Evolutionary conservation across 2,888 invertebrate species (phyloP), one percentile per base, ranked within the genome.

Genomic region (Auanema sp.): DNA sequence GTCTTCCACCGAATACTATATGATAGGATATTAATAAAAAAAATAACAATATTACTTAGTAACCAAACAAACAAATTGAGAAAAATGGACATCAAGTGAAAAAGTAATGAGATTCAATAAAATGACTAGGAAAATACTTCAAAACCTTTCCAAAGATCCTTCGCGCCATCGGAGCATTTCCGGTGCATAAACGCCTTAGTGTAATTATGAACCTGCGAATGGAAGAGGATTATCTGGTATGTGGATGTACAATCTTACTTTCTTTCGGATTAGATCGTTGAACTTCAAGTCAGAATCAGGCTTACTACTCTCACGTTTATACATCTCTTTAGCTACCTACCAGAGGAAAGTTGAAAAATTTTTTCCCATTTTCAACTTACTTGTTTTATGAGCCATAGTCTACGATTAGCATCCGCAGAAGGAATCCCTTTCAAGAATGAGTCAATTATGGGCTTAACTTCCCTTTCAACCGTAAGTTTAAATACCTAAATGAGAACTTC

Each of bases 101-200:
- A n/a, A 33, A 33, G 33, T 5, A 33, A 33, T 33, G 33, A 33
- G 33, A 33, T 33, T 33, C 33, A 33, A 33, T 33, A 33, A n/a
- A n/a, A 33, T 33, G 33, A 33, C 33, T 33, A 33, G 33, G 33
- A 33, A 33, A 33, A 33, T 43, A 14, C 14, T 11, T 60, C 53
- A 44, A 67, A 72, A 10, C 67, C 69, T 58, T 69, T 72, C 67
- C 67, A 72, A 41, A 72, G 64, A 55, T 72, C 72, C 18, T 59
- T 53, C 1, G 56, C 60, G 25, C 60, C 60, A 25, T 63, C 53
- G 24, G 51, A 54, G 12, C 65, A 55, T 50, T 72, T 72, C 10
- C 72, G 61, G n/a, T 72, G 64, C 23, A 72, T 68, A 14, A 63
- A 47, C 2, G 53, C 43, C 50, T 64, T 58, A 0, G 66, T 65